Evolutionary conservation across 1,140 invertebrate genomes (phyloP), one percentile per base, ranked within the genome.

Genomic region (Hermetia illucens): DNA sequence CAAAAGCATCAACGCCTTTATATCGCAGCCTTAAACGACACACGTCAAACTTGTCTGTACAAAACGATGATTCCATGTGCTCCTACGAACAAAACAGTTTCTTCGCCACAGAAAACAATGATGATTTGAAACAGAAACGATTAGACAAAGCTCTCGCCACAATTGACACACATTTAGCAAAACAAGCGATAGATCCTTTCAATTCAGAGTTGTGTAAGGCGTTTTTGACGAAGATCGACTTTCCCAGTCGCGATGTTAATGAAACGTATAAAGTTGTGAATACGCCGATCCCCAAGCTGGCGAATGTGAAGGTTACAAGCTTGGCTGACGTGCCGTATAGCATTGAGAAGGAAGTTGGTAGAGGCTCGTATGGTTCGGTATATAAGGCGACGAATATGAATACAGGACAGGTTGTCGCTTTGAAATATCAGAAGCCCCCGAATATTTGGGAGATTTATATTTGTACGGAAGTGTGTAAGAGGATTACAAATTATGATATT

Each of bases 381-480:
- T 81, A 74, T 46, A 71, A 78, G 48, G 58, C 55, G 15, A 54
- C 53, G 0, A 54, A 61, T 33, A 36, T 38, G 10, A 64, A 68
- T 44, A 73, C 63, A 8, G 69, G 71, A 45, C 70, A 68, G 43
- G 65, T 69, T 3, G 76, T 82, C 38, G 79, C 79, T 4, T 60
- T 81, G 5, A 84, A 84, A 58, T 79, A 74, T 48, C 80, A 85
- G 59, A 83, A 80, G 54, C 80, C 81, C 1, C 71, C 77, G 30
- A 80, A 81, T 53, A 71, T 72, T 29, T 86, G 82, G 82, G 82
- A 86, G 55, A 82, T 74, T 52, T 86, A 86, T 48, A 82, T 86
- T 48, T 77, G 76, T 47, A 71, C 76, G 59, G 81, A 85, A 64
- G 75, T 86, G 41, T 74, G 76, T 50, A 52, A 66, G 21, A 68